Conservation (phyloP, 2,113 vertebrate genomes). For the Formicarius rufipectus region DNA sequence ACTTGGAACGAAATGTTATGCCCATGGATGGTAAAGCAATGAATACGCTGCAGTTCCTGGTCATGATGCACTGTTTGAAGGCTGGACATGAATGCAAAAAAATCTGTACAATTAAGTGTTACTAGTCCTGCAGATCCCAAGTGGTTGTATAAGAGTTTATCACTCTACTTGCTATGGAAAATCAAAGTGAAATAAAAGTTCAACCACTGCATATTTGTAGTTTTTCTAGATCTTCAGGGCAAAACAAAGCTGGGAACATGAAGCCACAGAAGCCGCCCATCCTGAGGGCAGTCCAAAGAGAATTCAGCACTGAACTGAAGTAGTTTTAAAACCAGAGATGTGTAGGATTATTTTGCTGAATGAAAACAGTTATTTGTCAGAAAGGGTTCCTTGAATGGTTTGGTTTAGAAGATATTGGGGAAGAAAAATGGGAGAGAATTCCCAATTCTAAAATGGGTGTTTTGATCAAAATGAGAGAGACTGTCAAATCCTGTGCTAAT, state of each 20-base stretch:
- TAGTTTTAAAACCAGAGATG: not conserved
- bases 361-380: not conserved
- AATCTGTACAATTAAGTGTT: not conserved
- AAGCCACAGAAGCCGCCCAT: not conserved
- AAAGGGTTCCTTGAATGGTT: not conserved
- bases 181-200: not conserved
- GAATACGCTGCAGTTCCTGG: constrained; percentile 25
- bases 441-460: not conserved
- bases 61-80: not conserved
- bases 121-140: not conserved
- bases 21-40: constrained; percentile 78
- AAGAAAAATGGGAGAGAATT: not conserved
- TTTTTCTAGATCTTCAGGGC: not conserved
- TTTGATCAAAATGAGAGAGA: not conserved
- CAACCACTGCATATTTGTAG: not conserved
- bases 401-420: not conserved
- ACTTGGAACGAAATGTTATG: constrained; percentile 39
- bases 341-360: not conserved
- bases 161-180: not conserved
- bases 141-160: not conserved
- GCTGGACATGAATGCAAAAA: not conserved
- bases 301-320: not conserved
- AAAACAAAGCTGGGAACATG: not conserved
- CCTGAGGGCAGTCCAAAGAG: not conserved
- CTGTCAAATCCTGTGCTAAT: not conserved